These are phyloP conservation scores for Sebastes alutus DNA, from an alignment of 2,797 vertebrate species.

Conservation along the genomic window DNA sequence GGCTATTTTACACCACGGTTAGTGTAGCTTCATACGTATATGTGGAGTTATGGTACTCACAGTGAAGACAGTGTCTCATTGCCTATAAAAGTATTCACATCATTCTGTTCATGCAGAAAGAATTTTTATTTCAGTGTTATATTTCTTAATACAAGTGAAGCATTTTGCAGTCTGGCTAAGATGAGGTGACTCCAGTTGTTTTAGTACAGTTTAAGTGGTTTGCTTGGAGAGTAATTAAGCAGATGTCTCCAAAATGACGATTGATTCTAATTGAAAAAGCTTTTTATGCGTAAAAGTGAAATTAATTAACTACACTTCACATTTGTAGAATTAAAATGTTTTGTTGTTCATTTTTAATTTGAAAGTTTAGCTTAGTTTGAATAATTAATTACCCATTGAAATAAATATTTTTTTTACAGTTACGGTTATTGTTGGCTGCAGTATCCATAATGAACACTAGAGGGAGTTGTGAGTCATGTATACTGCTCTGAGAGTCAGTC, in stretches of 20 bases:
- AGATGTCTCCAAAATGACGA: not conserved
- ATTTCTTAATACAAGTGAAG: slow-evolving; percentile 3
- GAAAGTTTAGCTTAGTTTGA: rapidly evolving
- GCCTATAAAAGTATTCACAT: not conserved
- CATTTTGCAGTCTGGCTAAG: slow-evolving; percentile 1
- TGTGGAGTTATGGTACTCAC: not conserved
- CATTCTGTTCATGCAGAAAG: slow-evolving; percentile 17
- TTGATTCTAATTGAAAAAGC: not conserved
- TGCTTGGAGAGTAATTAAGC: slow-evolving; percentile 19
- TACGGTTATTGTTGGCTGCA: not conserved
- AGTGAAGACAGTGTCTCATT: not conserved
- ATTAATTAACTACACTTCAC: not conserved
- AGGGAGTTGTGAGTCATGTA: slow-evolving; percentile 25
- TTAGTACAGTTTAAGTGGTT: not conserved
- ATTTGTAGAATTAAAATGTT: not conserved
- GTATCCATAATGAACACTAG: slow-evolving; percentile 32
- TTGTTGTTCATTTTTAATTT: not conserved
- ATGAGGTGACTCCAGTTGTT: slow-evolving; percentile 7
- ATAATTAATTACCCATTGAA: not conserved
- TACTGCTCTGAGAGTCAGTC: not conserved
- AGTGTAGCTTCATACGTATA: not conserved
- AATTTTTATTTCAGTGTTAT: slow-evolving; percentile 20
- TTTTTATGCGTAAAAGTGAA: not conserved
- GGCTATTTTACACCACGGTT: not conserved
- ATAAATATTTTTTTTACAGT: not conserved